Evolutionary conservation across 2,888 invertebrate species (phyloP).

Genomic region (Aporophyla nigra): DNA sequence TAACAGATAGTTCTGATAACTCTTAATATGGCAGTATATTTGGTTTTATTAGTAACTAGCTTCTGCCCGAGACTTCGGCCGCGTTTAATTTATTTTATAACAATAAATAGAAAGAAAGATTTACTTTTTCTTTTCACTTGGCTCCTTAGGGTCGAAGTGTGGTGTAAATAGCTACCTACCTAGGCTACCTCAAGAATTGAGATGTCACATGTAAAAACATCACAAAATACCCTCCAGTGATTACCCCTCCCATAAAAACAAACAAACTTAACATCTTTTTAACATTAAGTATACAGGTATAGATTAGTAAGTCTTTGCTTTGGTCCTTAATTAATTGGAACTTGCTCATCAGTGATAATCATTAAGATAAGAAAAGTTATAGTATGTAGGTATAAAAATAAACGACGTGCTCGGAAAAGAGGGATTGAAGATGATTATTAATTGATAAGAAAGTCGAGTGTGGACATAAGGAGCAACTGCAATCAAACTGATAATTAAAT

Average conservation of each 20-base stretch:
- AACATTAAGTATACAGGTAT: too few species aligned
- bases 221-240: too few species aligned
- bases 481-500: constrained; percentile 25
- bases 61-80: too few species aligned
- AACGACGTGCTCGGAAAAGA: constrained; percentile 5
- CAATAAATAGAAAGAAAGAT: too few species aligned
- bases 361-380: constrained; percentile 19
- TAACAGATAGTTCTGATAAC: constrained; percentile 21
- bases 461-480: neutral
- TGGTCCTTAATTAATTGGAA: constrained; percentile 7
- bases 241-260: too few species aligned
- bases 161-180: too few species aligned
- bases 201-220: too few species aligned
- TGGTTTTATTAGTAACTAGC: neutral
- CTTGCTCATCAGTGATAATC: neutral
- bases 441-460: constrained; percentile 1
- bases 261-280: too few species aligned
- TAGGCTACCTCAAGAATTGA: too few species aligned
- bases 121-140: too few species aligned
- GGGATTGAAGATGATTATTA: neutral
- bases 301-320: neutral
- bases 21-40: constrained; percentile 16
- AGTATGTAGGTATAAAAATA: constrained; percentile 6
- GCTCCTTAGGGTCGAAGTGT: too few species aligned
- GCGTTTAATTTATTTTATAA: too few species aligned